These are phyloP conservation scores for Cotesia congregata DNA, from an alignment of 2,888 invertebrate genomes.

Conservation along the genomic window DNA sequence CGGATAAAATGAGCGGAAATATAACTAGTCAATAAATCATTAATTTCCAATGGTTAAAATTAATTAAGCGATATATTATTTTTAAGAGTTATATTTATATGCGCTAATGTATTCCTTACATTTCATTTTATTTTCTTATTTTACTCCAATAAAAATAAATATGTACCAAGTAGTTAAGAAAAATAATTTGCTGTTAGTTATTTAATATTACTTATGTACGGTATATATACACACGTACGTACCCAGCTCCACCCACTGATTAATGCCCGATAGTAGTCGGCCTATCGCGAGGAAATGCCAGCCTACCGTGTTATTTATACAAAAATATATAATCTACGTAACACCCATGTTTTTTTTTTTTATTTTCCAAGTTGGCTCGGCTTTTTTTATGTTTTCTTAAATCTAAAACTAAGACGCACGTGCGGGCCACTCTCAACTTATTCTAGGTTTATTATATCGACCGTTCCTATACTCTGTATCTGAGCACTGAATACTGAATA, in stretches of 20 bases:
- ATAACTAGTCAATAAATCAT: neutral
- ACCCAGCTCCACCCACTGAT: slow-evolving; percentile 38
- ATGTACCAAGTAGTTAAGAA: neutral
- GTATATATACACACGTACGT: neutral
- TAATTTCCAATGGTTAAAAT: neutral
- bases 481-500: too few relatives aligned
- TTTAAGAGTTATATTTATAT: neutral
- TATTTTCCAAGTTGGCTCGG: neutral
- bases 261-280: slow-evolving; percentile 33
- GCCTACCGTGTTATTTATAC: slow-evolving; percentile 37
- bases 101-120: neutral
- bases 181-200: slow-evolving; percentile 36
- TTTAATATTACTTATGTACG: slow-evolving; percentile 29
- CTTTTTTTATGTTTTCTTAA: neutral
- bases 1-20: neutral
- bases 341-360: neutral
- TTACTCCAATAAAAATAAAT: slow-evolving; percentile 12
- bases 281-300: slow-evolving; percentile 38
- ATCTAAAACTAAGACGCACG: neutral
- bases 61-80: neutral
- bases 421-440: neutral
- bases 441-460: neutral
- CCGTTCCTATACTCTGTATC: slow-evolving; percentile 2
- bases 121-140: neutral
- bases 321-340: slow-evolving; percentile 25